Conservation (phyloP, 2,797 vertebrate genomes). For the Nannoperca australis region DNA sequence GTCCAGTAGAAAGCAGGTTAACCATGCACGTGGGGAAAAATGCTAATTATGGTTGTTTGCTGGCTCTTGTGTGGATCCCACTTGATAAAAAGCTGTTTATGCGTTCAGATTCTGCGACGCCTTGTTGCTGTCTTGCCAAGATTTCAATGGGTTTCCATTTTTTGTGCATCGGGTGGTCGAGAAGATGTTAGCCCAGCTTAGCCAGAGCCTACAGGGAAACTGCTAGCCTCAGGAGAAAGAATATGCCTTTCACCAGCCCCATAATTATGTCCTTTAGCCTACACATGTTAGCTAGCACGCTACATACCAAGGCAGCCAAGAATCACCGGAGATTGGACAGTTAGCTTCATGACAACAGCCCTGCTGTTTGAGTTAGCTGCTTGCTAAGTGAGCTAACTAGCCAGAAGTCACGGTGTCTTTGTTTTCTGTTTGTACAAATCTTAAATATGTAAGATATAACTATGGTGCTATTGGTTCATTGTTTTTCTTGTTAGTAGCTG, state of each 20-base stretch:
- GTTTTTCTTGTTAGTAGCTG: neutral
- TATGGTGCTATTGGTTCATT: too few species aligned
- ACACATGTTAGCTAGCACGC: neutral
- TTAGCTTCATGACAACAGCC: neutral
- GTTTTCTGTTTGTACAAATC: too few species aligned
- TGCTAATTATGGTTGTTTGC: neutral
- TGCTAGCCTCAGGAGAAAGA: too few species aligned
- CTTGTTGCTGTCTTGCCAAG: neutral
- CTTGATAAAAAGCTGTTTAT: neutral
- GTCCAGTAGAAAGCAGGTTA: neutral
- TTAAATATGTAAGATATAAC: neutral
- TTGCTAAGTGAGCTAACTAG: too few species aligned
- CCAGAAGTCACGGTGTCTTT: neutral
- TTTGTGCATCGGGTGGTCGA: neutral
- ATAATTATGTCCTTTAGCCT: neutral
- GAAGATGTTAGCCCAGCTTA: neutral
- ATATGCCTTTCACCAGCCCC: neutral
- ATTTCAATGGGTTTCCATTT: too few species aligned
- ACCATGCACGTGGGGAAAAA: neutral
- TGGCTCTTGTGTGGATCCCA: neutral
- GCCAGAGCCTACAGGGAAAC: neutral
- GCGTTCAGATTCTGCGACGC: neutral
- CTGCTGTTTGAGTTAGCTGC: neutral
- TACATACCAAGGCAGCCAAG: neutral
- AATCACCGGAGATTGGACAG: neutral